phyloP scores from a whole-genome alignment of 2,797 vertebrate genomes.

The Alectoris magna region DNA sequence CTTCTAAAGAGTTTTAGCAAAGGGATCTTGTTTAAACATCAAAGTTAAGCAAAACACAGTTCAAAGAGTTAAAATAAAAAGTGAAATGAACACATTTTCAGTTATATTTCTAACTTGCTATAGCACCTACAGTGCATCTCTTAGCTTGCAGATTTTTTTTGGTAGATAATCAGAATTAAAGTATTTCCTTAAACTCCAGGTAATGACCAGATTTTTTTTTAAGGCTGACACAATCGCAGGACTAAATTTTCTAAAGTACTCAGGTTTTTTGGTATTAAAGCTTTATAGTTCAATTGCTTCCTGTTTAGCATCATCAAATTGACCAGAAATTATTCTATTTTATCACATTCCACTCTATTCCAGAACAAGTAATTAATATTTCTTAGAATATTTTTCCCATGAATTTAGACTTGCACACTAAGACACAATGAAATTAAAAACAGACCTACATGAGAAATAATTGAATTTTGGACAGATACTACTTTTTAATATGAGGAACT shows the following conservation, averaged over 20 bases:
- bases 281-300: neutral
- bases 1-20: constrained; percentile 40
- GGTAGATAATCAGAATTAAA: constrained; percentile 15
- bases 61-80: neutral
- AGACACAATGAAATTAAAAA: neutral
- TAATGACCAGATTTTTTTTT: neutral
- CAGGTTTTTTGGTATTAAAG: constrained; percentile 3
- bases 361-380: constrained; percentile 32
- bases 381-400: neutral
- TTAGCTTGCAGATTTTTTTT: constrained; percentile 4
- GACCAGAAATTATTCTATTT: constrained; percentile 9
- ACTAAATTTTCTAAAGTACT: constrained; percentile 26
- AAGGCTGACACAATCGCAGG: constrained; percentile 29
- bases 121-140: neutral
- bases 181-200: neutral
- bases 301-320: constrained; percentile 8
- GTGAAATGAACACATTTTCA: neutral
- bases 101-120: neutral
- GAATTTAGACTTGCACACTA: neutral
- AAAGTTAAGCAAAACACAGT: constrained; percentile 21
- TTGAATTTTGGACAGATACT: neutral
- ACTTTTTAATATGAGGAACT: neutral
- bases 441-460: neutral
- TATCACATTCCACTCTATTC: constrained; percentile 46
- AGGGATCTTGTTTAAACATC: constrained; percentile 8